A percentile compares a stretch with the other conserved stretches of the same genome.
phyloP scores from a whole-genome alignment of 2,888 invertebrate genomes.

The Pachydiplax longipennis region DNA sequence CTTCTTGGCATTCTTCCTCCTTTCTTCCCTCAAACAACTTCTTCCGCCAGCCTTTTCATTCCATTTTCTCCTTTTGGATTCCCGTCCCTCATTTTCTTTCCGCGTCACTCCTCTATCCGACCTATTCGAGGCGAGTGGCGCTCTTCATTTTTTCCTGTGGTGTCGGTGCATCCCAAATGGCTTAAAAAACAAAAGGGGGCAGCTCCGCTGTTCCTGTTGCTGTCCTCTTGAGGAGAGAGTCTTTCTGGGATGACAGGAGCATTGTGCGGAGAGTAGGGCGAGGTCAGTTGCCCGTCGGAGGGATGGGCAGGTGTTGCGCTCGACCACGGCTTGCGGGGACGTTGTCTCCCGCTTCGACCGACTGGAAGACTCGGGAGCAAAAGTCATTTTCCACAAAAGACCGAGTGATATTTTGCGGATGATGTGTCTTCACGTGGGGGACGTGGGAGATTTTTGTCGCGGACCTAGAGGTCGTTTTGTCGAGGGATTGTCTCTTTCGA shows the following conservation, averaged over 20 bases:
- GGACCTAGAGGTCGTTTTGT: too few species aligned
- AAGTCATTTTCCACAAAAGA: background rate
- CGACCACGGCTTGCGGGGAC: background rate
- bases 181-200: background rate
- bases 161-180: background rate
- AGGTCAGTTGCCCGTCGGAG: background rate
- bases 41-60: background rate
- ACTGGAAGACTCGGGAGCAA: background rate
- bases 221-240: background rate
- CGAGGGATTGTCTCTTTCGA: too few species aligned
- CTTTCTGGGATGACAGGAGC: background rate
- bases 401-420: background rate
- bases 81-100: background rate
- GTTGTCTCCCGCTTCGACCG: background rate
- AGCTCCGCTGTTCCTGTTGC: background rate
- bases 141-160: background rate
- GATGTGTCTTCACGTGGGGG: background rate
- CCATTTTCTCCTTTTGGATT: background rate
- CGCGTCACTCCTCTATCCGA: background rate
- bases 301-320: background rate
- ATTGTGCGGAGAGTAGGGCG: background rate
- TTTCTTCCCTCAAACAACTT: background rate
- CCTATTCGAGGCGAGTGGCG: background rate
- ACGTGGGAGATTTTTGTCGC: background rate
- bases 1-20: background rate